Evolutionary conservation across 2,888 invertebrate species (phyloP).

Genomic region (Nebria salina): DNA sequence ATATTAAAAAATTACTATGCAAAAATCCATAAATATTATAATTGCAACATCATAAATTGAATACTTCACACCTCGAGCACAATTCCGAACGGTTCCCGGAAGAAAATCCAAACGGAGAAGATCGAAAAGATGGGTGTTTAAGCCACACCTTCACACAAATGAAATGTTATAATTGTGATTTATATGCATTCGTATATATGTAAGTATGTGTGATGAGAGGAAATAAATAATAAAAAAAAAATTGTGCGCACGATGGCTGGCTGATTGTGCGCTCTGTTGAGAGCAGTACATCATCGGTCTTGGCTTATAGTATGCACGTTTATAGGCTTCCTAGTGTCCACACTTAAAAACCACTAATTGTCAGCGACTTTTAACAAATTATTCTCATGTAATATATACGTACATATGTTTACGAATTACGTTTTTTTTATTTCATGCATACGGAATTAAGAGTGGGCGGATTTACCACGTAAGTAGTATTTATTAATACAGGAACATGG

Average conservation of each 20-base stretch:
- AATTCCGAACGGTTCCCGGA: neutral
- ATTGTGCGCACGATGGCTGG: neutral
- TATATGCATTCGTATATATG: conserved; percentile 2
- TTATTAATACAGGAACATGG: neutral
- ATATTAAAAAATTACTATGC: neutral
- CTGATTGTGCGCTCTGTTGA: neutral
- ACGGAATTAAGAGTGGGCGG: conserved; percentile 2
- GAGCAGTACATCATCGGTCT: neutral
- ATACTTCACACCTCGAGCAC: neutral
- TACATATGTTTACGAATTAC: conserved; percentile 11
- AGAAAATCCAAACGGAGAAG: neutral
- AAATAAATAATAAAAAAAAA: neutral
- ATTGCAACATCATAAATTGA: neutral
- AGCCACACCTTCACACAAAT: conserved; percentile 10
- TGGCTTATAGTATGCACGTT: neutral
- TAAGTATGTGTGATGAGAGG: neutral
- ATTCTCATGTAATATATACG: conserved; percentile 20
- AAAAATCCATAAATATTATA: neutral
- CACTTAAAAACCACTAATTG: conserved; percentile 22
- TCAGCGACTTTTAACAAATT: conserved; percentile 13
- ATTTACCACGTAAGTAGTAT: conserved; percentile 13
- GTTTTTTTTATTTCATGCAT: conserved; percentile 10
- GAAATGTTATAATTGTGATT: conserved; percentile 21
- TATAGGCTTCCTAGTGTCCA: conserved; percentile 6
- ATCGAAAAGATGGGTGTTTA: neutral